Evolutionary conservation across 2,113 vertebrate genomes (phyloP).

Genomic region (Probosciger aterrimus): DNA sequence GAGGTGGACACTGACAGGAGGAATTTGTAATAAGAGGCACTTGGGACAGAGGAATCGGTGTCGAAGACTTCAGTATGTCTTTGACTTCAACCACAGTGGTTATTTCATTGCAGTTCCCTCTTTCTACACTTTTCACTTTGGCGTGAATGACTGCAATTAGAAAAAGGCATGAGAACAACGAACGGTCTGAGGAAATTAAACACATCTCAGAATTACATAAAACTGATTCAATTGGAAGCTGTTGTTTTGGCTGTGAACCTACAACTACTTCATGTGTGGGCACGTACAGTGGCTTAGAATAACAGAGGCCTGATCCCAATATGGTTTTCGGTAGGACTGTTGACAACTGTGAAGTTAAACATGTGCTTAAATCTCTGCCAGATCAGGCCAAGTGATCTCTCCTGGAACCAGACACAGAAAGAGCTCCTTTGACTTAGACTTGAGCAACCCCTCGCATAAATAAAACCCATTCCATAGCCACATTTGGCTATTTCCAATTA

Average conservation of each 20-base stretch:
- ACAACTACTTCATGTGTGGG: not conserved
- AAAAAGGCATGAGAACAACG: not conserved
- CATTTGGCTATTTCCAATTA: not conserved
- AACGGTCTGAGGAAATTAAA: not conserved
- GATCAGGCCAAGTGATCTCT: not conserved
- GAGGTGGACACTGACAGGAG: slow-evolving; percentile 81
- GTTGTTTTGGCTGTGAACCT: not conserved
- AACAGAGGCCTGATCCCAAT: not conserved
- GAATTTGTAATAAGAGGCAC: slow-evolving; percentile 82
- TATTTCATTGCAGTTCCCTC: slow-evolving; percentile 79
- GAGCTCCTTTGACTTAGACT: not conserved
- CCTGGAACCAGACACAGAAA: not conserved
- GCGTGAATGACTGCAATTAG: slow-evolving; percentile 78
- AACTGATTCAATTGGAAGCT: not conserved
- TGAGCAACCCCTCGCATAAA: not conserved
- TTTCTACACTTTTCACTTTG: slow-evolving; percentile 79
- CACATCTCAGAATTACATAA: not conserved
- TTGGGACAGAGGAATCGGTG: slow-evolving; percentile 72
- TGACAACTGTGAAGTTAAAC: slow-evolving; percentile 36
- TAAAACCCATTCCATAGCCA: not conserved
- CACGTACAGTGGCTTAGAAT: not conserved
- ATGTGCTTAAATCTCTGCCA: not conserved
- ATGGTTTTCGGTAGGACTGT: slow-evolving; percentile 19
- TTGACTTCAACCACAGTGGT: slow-evolving; percentile 81
- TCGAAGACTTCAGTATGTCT: slow-evolving; percentile 78